Base-by-base conservation (phyloP, 2,113 vertebrate genomes). In the Clinocottus analis region DNA sequence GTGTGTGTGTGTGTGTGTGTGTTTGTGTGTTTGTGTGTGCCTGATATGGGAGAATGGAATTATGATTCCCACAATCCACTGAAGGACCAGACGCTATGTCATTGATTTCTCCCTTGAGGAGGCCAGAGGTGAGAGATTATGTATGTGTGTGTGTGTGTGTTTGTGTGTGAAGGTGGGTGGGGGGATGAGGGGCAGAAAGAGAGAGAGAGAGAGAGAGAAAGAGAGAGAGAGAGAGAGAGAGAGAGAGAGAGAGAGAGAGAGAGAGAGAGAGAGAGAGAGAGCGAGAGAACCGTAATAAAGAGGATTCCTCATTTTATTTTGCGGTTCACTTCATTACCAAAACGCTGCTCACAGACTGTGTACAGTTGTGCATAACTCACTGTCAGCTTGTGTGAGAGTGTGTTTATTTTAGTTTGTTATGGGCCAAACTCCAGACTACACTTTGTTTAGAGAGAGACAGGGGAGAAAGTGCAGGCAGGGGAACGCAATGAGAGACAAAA, bases 1-100 rank as follows among this genome's bases (percentile, higher is more conserved):
- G 63, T 79, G 65, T 77, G 65, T 77, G 71, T 65, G n/a, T 64
- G 51, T 79, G 25, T 72, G 11, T 84, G 19, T 75, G 53, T 74
- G 49, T 77, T 27, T 69, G 37, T 75, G n/a, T 49, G 45, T 49
- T 1, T 47, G 2, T 47, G 17, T 45, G 27, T 72, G 7, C 85
- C 86, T 64, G 58, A 83, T 85, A 87, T 92, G 90, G 86, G 49
- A 83, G 89, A 79, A 65, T 76, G 68, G 69, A 75, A 88, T 90
- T 61, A 67, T 49, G 69, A 90, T 90, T 93, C 88, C 85, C 86
- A 89, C 80, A 90, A 93, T 79, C 43, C 89, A 80, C 79, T 88
- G 64, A 78, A 80, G 72, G 81, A 87, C 56, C 75, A 91, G 85
- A 87, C 85, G 17, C 91, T 85, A 93, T 91, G 87, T 93, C 89